Base-by-base conservation (phyloP, 2,888 invertebrate genomes). In the Epistrophe grossulariae region DNA sequence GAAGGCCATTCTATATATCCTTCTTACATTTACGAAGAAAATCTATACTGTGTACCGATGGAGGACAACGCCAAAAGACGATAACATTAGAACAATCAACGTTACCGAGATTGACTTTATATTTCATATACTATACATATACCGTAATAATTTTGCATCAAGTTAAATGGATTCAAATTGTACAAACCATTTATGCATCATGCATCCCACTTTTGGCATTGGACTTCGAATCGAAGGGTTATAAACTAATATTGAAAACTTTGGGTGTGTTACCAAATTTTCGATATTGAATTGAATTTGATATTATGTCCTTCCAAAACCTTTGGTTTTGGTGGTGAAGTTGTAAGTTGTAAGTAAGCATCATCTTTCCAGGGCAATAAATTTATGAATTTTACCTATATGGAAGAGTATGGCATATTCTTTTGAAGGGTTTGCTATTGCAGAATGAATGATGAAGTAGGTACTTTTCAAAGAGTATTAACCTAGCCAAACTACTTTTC, bases 61-160 rank as follows among this genome's bases (percentile, higher is more conserved):
- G 66, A 72, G 66, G 50, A 60, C 78, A 77, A 59, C 57, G 55
- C 38, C 55, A n/a, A 64, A 81, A 77, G 82, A 82, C 64, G 71
- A 71, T 60, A 60, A 62, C 66, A 68, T 71, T 52, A 57, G 64
- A 57, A 78, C 72, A 59, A 64, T 57, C 48, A 60, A 48, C 48
- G 38, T 77, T 66, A 78, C 35, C 59, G 35, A 59, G 35, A 38
- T 66, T 43, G 77, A 72, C 48, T 50, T 66, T 59, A 50, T 40
- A 59, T 70, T 60, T 55, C 35, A 50, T 19, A 6, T 6, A 4
- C 4, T 48, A 43, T 15, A 35, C 38, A 4, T 8, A 9, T 38
- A 24, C 55, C n/a, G 24, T 31, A 24, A 17, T 15, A 52, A 78
- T 78, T 48, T 40, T 66, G 59, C 24, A 43, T 40, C 66, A 64